Evolutionary conservation across 2,888 invertebrate genomes (phyloP), one percentile per base, ranked within the genome.

Genomic region (Sinhomidia bicolor): DNA sequence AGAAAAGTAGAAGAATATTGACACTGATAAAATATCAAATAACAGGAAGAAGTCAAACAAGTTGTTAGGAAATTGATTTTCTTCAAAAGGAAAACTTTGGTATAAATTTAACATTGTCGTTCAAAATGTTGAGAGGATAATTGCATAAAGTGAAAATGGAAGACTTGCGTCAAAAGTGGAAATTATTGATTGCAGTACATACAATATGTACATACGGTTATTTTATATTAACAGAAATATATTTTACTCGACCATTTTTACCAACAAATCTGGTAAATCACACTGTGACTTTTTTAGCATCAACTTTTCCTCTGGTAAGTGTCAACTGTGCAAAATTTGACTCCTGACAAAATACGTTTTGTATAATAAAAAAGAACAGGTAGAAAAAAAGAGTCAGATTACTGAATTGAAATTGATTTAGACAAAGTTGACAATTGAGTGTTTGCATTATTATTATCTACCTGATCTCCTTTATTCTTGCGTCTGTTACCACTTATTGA

Each of bases 371-470:
- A 10, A 44, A 44, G 12, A 44, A 2, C 20, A 71, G 0, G n/a
- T 14, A 65, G 26, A 26, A 26, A n/a, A 65, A 29, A 26, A 32
- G 10, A 23, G 20, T 3, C 17, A 71, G 1, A 20, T 41, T 6
- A n/a, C n/a, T 3, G 3, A 65, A 2, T 17, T 5, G 10, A 44
- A 71, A 71, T 71, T 23, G 23, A 20, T 44, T 10, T 20, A 12
- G 20, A 44, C 23, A 71, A 44, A 44, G 44, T 26, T n/a, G n/a
- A 60, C 2, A 60, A 60, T 26, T 41, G 23, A 44, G 71, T 23
- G 44, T 44, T n/a, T 71, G 71, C 12, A 12, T 44, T 71, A 71
- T 71, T n/a, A n/a, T n/a, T n/a, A n/a, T n/a, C n/a, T n/a, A 71
- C 44, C 71, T 71, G 23, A 1, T 41, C 9, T 10, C 12, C 26